phyloP scores from a whole-genome alignment of 1,140 invertebrate genomes.

The Elymnias hypermnestra region DNA sequence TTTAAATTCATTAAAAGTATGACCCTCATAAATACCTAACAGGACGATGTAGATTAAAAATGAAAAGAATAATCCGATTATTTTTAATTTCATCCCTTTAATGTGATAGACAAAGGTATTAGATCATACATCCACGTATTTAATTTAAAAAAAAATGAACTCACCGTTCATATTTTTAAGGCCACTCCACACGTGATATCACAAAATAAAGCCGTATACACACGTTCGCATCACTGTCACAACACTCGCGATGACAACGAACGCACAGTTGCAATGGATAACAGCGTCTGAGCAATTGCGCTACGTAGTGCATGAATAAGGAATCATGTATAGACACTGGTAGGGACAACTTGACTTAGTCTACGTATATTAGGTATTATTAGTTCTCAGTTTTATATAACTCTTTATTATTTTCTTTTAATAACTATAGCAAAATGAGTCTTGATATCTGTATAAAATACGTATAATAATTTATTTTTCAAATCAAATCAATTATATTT shows the following conservation, averaged over 20 bases:
- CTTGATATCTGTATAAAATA: too few species aligned
- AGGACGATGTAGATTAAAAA: too few species aligned
- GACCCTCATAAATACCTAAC: too few species aligned
- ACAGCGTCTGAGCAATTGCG: slow-evolving; percentile 30
- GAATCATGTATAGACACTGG: slow-evolving; percentile 19
- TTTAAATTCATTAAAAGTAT: too few species aligned
- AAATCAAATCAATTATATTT: too few species aligned
- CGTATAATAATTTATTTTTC: too few species aligned
- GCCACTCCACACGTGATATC: slow-evolving; percentile 39
- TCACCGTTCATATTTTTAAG: slow-evolving; percentile 55
- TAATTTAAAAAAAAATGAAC: slow-evolving; percentile 11
- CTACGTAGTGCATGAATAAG: slow-evolving; percentile 17
- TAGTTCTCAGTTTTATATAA: too few species aligned
- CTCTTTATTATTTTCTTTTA: too few species aligned
- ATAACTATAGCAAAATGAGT: too few species aligned
- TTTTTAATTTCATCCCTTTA: too few species aligned
- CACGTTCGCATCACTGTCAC: slow-evolving; percentile 55
- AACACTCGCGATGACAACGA: slow-evolving; percentile 31
- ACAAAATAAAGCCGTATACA: slow-evolving; percentile 41
- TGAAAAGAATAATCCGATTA: too few species aligned
- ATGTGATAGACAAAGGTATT: not conserved
- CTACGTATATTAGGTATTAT: not conserved
- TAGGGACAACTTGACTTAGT: not conserved
- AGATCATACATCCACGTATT: not conserved
- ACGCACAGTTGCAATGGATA: slow-evolving; percentile 31